Conservation (phyloP, 2,888 invertebrate genomes). For the Chaetoderma sp. region DNA sequence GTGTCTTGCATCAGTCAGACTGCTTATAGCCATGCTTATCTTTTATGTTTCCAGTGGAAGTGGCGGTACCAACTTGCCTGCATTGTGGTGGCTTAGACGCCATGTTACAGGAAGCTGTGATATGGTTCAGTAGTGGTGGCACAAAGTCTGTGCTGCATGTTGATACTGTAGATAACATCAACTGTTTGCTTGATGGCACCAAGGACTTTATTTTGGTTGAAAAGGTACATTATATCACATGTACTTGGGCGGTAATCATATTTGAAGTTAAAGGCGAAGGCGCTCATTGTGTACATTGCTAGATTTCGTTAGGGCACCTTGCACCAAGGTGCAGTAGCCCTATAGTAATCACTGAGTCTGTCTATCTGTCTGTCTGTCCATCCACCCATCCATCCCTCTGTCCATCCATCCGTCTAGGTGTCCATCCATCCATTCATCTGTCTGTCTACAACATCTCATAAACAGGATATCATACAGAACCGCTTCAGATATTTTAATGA, state of each 20-base stretch:
- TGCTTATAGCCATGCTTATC: background rate
- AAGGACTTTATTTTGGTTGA: slow-evolving; percentile 58
- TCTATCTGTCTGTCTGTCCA: too few relatives aligned
- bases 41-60: slow-evolving; percentile 43
- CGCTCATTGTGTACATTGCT: too few relatives aligned
- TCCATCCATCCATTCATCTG: too few relatives aligned
- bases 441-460: too few relatives aligned
- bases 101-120: slow-evolving; percentile 47
- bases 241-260: background rate
- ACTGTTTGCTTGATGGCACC: slow-evolving; percentile 58
- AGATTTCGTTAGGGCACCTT: too few relatives aligned
- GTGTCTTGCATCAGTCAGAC: background rate
- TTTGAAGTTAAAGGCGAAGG: too few relatives aligned
- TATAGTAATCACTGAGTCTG: too few relatives aligned
- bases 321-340: too few relatives aligned
- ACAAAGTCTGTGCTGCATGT: slow-evolving; percentile 60
- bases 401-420: too few relatives aligned
- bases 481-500: too few relatives aligned
- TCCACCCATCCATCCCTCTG: too few relatives aligned
- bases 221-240: slow-evolving; percentile 39
- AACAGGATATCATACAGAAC: too few relatives aligned
- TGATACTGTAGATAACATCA: slow-evolving; percentile 59
- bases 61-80: slow-evolving; percentile 50
- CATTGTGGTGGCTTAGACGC: slow-evolving; percentile 59
- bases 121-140: slow-evolving; percentile 61